Conservation (phyloP, 2,888 invertebrate species). For the Cynaeus angustus region DNA sequence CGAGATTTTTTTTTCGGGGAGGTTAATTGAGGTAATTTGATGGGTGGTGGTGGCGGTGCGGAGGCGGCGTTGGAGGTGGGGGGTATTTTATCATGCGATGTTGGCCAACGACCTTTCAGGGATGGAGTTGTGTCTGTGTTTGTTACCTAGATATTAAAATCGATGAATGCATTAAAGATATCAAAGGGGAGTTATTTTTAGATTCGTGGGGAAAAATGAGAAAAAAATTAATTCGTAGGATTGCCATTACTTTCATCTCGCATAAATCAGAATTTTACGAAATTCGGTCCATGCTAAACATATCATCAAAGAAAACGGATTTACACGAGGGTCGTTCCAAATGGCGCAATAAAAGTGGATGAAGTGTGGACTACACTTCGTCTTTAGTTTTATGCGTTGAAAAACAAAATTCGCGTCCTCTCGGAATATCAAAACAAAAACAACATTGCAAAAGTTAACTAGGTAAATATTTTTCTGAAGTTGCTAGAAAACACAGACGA, state of each 20-base stretch:
- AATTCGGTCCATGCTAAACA: no score
- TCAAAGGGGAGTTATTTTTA: constrained; percentile 31
- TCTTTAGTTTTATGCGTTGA: no score
- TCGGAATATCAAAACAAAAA: background rate
- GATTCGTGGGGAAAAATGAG: background rate
- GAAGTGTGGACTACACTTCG: no score
- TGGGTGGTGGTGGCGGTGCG: constrained; percentile 9
- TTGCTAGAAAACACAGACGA: no score
- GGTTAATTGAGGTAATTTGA: constrained; percentile 16
- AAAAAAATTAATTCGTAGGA: no score
- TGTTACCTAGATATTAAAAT: constrained; percentile 40
- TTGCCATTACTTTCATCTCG: no score
- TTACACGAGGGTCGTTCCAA: no score
- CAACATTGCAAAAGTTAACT: no score
- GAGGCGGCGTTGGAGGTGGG: background rate
- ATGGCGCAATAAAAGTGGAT: no score
- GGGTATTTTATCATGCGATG: constrained; percentile 21
- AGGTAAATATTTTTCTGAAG: no score
- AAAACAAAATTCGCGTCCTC: background rate
- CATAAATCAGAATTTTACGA: no score
- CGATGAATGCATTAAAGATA: constrained; percentile 30
- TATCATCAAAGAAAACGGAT: no score
- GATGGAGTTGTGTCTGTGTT: constrained; percentile 28
- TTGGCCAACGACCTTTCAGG: constrained; percentile 23
- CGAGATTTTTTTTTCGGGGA: constrained; percentile 18